These are phyloP conservation scores for Hypsopygia costalis DNA, from an alignment of 2,888 invertebrate genomes.

Conservation along the genomic window DNA sequence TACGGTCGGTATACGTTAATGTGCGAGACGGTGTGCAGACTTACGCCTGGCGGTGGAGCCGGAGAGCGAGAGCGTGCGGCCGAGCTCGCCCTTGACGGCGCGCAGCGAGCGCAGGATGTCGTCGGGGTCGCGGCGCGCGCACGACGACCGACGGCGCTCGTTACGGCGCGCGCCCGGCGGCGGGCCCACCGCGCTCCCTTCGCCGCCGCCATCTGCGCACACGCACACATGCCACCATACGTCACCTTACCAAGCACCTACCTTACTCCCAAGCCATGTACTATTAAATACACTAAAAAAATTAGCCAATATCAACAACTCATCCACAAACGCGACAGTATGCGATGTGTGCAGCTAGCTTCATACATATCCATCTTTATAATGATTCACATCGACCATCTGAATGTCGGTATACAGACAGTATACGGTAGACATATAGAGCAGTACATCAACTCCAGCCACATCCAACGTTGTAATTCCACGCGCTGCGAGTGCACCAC, in stretches of 20 bases:
- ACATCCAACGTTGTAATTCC: too few relatives aligned
- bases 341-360: too few relatives aligned
- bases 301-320: background rate
- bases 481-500: too few relatives aligned
- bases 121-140: slow-evolving; percentile 90
- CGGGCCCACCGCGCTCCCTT: slow-evolving; percentile 35
- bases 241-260: slow-evolving; percentile 1
- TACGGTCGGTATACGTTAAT: too few relatives aligned
- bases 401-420: too few relatives aligned
- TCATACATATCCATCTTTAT: too few relatives aligned
- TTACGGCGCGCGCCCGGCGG: slow-evolving; percentile 53
- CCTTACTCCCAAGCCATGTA: background rate
- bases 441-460: too few relatives aligned
- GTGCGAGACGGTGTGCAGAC: slow-evolving; percentile 45
- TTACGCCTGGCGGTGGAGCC: slow-evolving; percentile 87
- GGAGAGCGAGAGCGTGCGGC: slow-evolving; percentile 90
- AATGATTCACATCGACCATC: too few relatives aligned
- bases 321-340: background rate
- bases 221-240: slow-evolving; percentile 15
- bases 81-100: slow-evolving; percentile 90
- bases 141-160: slow-evolving; percentile 90
- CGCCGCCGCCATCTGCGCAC: slow-evolving; percentile 23
- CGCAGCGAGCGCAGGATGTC: slow-evolving; percentile 91
- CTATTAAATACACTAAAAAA: too few relatives aligned
- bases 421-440: too few relatives aligned